phyloP scores from a whole-genome alignment of 2,113 vertebrate genomes.

The Equus quagga region DNA sequence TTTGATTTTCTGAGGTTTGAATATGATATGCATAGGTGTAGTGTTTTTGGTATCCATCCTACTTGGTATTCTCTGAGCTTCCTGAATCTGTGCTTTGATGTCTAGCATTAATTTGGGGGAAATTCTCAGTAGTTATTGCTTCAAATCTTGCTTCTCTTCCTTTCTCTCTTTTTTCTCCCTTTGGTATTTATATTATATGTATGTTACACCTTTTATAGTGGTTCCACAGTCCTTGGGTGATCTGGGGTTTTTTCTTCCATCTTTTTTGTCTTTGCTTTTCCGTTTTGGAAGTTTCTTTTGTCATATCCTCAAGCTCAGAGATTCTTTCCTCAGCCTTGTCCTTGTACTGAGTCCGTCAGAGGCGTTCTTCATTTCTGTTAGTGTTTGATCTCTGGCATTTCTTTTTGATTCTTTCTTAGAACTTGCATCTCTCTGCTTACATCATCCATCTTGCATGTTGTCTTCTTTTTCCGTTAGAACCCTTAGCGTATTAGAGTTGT shows the following conservation, averaged over 20 bases:
- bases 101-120: not conserved
- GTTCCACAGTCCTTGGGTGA: not conserved
- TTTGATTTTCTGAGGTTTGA: slow-evolving; percentile 2
- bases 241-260: not conserved
- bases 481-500: not conserved
- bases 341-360: not conserved
- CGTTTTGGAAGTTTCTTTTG: not conserved
- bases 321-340: not conserved
- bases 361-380: not conserved
- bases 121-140: not conserved
- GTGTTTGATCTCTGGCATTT: not conserved
- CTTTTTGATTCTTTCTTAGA: not conserved
- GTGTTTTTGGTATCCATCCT: not conserved
- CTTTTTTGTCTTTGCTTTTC: not conserved
- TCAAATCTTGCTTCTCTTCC: not conserved
- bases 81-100: not conserved
- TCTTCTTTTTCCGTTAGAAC: not conserved
- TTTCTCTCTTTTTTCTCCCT: not conserved
- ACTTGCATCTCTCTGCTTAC: not conserved
- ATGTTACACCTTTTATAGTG: not conserved
- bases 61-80: not conserved
- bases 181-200: not conserved
- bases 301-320: not conserved
- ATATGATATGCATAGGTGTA: not conserved
- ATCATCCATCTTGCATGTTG: not conserved